Base-by-base conservation (phyloP, 2,888 invertebrate species). In the Megamerina dolium region DNA sequence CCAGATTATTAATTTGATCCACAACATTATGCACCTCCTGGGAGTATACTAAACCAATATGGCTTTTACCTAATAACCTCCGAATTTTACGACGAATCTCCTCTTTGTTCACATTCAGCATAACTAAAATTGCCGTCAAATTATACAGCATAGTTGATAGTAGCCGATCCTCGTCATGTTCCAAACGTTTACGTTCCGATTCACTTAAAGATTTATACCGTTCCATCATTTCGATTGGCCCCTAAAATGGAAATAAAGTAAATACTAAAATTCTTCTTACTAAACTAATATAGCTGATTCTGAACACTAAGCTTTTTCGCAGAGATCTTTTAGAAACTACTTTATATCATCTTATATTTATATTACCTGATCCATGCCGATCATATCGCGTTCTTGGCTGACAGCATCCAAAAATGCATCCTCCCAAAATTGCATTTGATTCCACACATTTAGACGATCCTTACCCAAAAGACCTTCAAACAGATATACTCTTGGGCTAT, bases 391-490 rank as follows among this genome's bases (percentile, higher is more conserved):
- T 68, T 99, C 99, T 70, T 99, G 97, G 6, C 82, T 81, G 2
- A 99, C 97, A 0, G 97, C 95, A 73, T 99, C 99, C 43, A 97
- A 75, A 66, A 99, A 99, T 0, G 94, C 89, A 68, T 99, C 97
- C 69, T 99, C 99, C 99, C 99, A 99, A 73, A 99, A 99, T 64
- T 94, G 93, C 89, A 94, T 92, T 76, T 97, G 94, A 72, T 97
- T 96, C 97, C 97, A 99, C 21, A 99, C 73, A 43, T 82, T 80
- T 3, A 89, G 85, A 53, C 94, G 60, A 55, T 71, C 72, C 47
- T 73, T 76, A 61, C 83, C 82, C 52, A 83, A 71, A 40, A 83
- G 73, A 61, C 93, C 92, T 73, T 96, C 94, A 67, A 91, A 96
- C 8, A 96, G 74, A 66, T 96, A 96, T 1, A 89, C 90, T 51